Percentiles rank a stretch among this genome's conserved stretches.
These are phyloP conservation scores for Bambusicola thoracicus DNA, from an alignment of 2,113 vertebrate species.

Conservation along the genomic window DNA sequence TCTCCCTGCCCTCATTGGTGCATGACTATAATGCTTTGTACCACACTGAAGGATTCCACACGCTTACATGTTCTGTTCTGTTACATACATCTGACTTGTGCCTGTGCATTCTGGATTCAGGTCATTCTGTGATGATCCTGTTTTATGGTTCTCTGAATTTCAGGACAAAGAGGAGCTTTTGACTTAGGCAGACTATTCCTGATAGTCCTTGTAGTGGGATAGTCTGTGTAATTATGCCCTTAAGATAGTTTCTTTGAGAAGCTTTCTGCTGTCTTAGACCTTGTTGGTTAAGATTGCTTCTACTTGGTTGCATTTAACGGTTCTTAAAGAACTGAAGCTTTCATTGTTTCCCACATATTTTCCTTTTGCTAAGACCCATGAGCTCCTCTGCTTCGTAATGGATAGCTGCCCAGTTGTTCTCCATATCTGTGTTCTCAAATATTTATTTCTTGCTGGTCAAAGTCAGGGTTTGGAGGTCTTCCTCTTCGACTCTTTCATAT, in stretches of 20 bases:
- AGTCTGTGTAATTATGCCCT: not conserved
- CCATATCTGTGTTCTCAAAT: not conserved
- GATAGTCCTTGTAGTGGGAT: not conserved
- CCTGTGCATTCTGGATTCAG: not conserved
- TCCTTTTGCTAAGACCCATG: not conserved
- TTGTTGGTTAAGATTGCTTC: not conserved
- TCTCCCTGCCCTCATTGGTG: not conserved
- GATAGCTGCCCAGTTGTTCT: not conserved
- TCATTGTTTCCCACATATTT: not conserved
- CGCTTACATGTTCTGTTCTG: accelerated
- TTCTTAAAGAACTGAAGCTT: not conserved
- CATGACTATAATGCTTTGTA: not conserved
- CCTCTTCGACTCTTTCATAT: not conserved
- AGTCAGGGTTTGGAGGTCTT: not conserved
- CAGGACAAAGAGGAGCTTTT: not conserved
- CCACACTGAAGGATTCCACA: not conserved
- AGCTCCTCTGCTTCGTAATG: not conserved
- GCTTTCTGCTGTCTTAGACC: not conserved
- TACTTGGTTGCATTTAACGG: not conserved
- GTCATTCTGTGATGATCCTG: too few relatives aligned
- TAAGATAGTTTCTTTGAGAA: not conserved
- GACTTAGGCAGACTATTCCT: not conserved
- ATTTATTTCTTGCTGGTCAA: not conserved
- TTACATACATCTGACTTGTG: not conserved
- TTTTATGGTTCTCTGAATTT: not conserved